These are phyloP conservation scores for Nomada fabriciana DNA, from an alignment of 2,888 invertebrate genomes.

Conservation along the genomic window DNA sequence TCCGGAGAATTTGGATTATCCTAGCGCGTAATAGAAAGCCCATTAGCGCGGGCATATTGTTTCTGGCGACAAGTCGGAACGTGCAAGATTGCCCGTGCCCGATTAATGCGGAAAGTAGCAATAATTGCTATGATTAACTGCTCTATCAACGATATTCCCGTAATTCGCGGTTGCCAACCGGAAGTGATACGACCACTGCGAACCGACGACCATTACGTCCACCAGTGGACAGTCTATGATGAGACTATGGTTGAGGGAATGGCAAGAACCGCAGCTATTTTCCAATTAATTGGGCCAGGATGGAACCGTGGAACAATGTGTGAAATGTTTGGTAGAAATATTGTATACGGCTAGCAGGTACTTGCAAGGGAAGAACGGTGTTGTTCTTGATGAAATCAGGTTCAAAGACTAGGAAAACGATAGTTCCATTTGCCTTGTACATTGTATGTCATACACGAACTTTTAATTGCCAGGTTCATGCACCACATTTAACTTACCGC, in stretches of 20 bases:
- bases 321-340: neutral
- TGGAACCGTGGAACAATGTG: neutral
- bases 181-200: constrained; percentile 39
- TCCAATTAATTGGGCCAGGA: neutral
- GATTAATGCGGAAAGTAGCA: constrained; percentile 63
- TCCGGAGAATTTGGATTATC: constrained; percentile 71
- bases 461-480: too few species aligned
- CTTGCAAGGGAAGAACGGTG: too few species aligned
- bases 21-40: constrained; percentile 69
- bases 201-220: constrained; percentile 32
- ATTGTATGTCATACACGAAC: too few species aligned
- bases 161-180: constrained; percentile 42
- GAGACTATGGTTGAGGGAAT: neutral
- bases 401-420: too few species aligned
- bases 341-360: neutral
- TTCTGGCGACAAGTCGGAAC: constrained; percentile 61
- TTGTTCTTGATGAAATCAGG: too few species aligned
- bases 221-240: neutral
- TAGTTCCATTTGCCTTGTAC: too few species aligned
- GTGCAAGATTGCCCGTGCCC: constrained; percentile 61
- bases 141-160: constrained; percentile 48
- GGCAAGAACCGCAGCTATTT: constrained; percentile 34
- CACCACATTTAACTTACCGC: too few species aligned
- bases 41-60: constrained; percentile 70
- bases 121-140: constrained; percentile 64